Evolutionary conservation across 2,113 vertebrate species (phyloP).

Genomic region (Bujurquina vittata): DNA sequence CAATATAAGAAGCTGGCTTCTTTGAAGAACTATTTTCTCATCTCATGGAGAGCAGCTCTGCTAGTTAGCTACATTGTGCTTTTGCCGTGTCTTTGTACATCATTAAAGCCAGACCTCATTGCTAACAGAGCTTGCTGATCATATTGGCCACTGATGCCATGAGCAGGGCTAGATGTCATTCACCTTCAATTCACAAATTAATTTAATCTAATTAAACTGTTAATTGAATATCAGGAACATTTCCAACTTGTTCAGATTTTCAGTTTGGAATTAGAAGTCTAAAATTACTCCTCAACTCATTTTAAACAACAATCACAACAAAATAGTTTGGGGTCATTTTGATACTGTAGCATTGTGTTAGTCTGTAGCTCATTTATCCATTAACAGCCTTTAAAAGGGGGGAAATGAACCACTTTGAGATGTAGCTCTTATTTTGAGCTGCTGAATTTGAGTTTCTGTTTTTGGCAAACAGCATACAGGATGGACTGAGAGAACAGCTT

Average conservation of each 20-base stretch:
- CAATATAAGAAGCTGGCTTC: background rate
- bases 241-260: background rate
- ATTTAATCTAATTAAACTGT: background rate
- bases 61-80: conserved; percentile 36
- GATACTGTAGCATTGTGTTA: conserved; percentile 64
- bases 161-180: background rate
- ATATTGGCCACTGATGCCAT: background rate
- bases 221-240: background rate
- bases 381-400: conserved; percentile 38
- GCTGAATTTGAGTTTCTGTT: conserved; percentile 25
- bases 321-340: conserved; percentile 6
- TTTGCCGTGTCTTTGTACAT: conserved; percentile 30
- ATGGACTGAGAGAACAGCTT: conserved; percentile 15
- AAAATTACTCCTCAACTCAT: background rate
- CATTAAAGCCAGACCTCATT: conserved; percentile 48
- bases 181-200: background rate
- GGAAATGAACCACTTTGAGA: conserved; percentile 28
- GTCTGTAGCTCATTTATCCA: conserved; percentile 55
- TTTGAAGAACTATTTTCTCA: background rate
- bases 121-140: conserved; percentile 47
- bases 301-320: conserved; percentile 9
- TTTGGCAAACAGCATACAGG: conserved; percentile 40
- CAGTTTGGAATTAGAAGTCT: conserved; percentile 7
- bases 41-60: background rate
- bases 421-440: conserved; percentile 57